Base-by-base conservation (phyloP, 2,888 invertebrate genomes). In the Bombylius discolor region DNA sequence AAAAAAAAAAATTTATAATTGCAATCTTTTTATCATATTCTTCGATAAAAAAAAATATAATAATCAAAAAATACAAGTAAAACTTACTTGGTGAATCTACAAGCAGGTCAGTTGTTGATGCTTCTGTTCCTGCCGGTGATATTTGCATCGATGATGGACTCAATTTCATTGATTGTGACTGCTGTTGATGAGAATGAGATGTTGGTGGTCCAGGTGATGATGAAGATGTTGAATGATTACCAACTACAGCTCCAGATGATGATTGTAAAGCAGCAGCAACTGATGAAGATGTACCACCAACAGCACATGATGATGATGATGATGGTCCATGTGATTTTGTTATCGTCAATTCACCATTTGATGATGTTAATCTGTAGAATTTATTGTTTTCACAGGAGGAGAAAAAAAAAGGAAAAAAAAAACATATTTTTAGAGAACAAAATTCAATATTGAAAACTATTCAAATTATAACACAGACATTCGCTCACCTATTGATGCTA, bases 81-180 rank as follows among this genome's bases (percentile, higher is more conserved):
- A 23, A 83, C 87, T 85, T 81, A 90, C 90, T 88, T 73, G 89
- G 88, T 55, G 88, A 88, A 76, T 89, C 89, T 67, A 86, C 84
- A 49, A 89, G 79, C 62, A 89, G 77, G 76, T 89, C 89, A 49
- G 65, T 67, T 48, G 76, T 76, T 14, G 79, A 78, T 4, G 79
- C 78, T 61, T 82, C 85, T 39, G 83, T 83, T 60, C 80, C 78
- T 59, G 74, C 76, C 14, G 80, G 79, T 47, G 84, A 84, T 49
- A 83, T 74, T 63, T 79, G 79, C 53, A 77, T 76, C 8, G 82
- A 81, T 51, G 80, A 77, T 0, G 84, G 84, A 51, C 83, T 82
- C 69, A 84, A 74, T 69, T 84, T 83, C 67, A 84, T 78, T n/a
- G 71, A 65, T 63, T 69, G 71, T 66, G 67, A 66, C 73, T 73